Evolutionary conservation across 2,888 invertebrate species (phyloP), one percentile per base, ranked within the genome.

Genomic region (Leptinotarsa rubiginosa): DNA sequence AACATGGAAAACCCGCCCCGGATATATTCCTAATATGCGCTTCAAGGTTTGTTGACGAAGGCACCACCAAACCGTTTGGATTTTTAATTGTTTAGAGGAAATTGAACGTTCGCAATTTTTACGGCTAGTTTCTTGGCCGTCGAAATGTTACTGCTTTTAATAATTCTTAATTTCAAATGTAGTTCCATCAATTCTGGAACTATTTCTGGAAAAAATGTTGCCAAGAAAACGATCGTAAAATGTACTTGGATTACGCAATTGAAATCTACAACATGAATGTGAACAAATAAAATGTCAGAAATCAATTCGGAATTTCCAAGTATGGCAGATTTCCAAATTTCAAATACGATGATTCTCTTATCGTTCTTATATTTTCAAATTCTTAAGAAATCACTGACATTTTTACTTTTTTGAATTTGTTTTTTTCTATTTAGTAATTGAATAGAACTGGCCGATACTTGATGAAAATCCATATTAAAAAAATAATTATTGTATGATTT

Each of bases 1-100:
- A 93, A 83, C 89, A 90, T 75, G 96, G 97, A 1, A 97, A 98
- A 88, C 97, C 97, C 0, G 92, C 93, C 70, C 97, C 97, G 0
- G 97, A 97, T 85, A 94, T 96, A 78, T 98, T 96, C 65, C 68
- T 81, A 25, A 47, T 93, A 7, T 91, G 91, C 80, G 92, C 92
- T 1, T 86, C 87, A 20, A 89, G 69, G 69, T 69, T 52, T 22
- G 25, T 52, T 47, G 49, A 7, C 10, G n/a, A 22, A 1, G 0
- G 12, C 5, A 16, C 65, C 49, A 22, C 16, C 49, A 15, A 62
- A 31, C 22, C 13, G 25, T 25, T 31, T 5, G 31, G 15, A 31
- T 16, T 62, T 25, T 62, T 25, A 62, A 31, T 31, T 16, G 31
- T 31, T n/a, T 15, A 7, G 5, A 3, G 5, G 22, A 56, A 56